Evolutionary conservation across 2,888 invertebrate genomes (phyloP).

Genomic region (Dynastes grantii): DNA sequence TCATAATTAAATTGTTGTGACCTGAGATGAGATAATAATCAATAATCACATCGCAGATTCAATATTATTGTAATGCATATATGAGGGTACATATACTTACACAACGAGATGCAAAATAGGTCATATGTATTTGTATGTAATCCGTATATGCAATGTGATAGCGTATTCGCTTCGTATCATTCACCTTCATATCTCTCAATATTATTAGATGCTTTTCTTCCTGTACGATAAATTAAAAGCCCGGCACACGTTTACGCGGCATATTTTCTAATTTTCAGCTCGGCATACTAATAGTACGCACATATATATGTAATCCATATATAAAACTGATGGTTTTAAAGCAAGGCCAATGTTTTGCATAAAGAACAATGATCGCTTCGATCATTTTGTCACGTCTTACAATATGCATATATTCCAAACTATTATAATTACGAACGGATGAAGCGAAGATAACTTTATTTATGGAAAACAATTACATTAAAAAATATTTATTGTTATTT

Average conservation of each 20-base stretch:
- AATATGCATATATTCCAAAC: conserved; percentile 1
- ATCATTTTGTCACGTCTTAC: conserved; percentile 34
- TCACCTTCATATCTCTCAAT: not conserved
- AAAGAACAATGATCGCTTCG: conserved; percentile 31
- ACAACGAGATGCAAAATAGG: no score
- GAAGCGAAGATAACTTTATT: conserved; percentile 12
- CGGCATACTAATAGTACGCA: conserved; percentile 22
- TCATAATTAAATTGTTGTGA: no score
- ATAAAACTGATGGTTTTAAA: conserved; percentile 33
- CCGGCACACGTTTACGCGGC: not conserved
- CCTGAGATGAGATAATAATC: no score
- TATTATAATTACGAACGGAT: conserved; percentile 17
- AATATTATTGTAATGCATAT: no score
- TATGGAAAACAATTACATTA: conserved; percentile 24
- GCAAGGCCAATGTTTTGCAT: conserved; percentile 37
- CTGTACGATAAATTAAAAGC: conserved; percentile 14
- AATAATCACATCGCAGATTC: no score
- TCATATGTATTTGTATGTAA: no score
- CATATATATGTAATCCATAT: conserved; percentile 26
- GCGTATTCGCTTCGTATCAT: no score
- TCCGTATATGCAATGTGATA: no score
- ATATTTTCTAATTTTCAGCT: conserved; percentile 8
- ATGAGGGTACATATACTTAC: no score
- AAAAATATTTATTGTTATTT: conserved; percentile 22
- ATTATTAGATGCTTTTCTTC: conserved; percentile 1